Base-by-base conservation (phyloP, 2,113 vertebrate genomes). In the Paradoxurus hermaphroditus region DNA sequence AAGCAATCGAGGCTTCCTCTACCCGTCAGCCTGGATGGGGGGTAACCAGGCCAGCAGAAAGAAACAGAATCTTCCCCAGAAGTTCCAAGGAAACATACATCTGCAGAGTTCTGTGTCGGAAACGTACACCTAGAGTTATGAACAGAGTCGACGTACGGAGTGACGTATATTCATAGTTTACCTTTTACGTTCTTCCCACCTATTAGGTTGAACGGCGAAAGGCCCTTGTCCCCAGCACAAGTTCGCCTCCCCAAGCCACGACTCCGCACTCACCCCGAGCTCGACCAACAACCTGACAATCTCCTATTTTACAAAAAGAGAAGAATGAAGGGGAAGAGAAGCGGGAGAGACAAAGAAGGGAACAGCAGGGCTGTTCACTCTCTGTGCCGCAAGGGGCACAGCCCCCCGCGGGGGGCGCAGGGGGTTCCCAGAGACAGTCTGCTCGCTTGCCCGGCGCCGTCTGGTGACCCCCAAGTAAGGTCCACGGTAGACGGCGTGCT, bases 351-450 rank as follows among this genome's bases (percentile, higher is more conserved):
- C n/a, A n/a, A n/a, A n/a, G n/a, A n/a, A n/a, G n/a, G n/a, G n/a
- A n/a, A n/a, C n/a, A n/a, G n/a, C n/a, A n/a, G n/a, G n/a, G 62
- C 0, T 0, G 78, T 21, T 36, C 1, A 2, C 46, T 56, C 21
- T 59, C 70, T 13, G 16, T 15, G 31, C 25, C 11, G 25, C 2
- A 0, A 5, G 1, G 19, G 8, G 56, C 29, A 39, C 25, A 51
- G 39, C 67, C 14, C 3, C 15, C 6, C 5, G 36, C 68, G 36
- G 1, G 0, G 36, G 1, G 0, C 2, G 4, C 68, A 23, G 16
- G 49, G 9, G 75, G 65, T 44, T 49, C 8, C 49, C 56, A 18
- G 41, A 86, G 39, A 39, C 23, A 51, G 77, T 14, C 79, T 39
- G 56, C 7, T 73, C 63, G 7, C n/a, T 59, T n/a, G 62, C 75